Evolutionary conservation across 2,888 invertebrate genomes (phyloP), one percentile per base, ranked within the genome.

Genomic region (Brachycybe producta): DNA sequence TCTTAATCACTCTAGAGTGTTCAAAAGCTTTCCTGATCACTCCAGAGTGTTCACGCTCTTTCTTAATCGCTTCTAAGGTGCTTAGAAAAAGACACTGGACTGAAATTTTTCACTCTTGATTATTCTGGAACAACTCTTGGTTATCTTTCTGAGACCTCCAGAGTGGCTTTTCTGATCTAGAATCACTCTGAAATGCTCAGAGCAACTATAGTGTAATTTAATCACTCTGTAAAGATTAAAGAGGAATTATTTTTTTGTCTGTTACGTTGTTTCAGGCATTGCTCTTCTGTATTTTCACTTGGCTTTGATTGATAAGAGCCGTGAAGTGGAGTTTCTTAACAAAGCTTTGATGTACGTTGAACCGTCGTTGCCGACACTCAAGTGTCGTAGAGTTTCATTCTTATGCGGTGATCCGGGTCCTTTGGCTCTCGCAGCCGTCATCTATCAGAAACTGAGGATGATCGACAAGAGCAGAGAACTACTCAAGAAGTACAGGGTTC

Each of bases 361-460:
- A 43, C 57, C 50, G n/a, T 60, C 60, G 15, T 57, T 65, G n/a
- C 51, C 54, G 2, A 68, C 67, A 52, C 63, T 75, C 19, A 74
- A 70, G 46, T 64, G 65, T 5, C 60, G 59, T 23, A 63, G 75
- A 56, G 71, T 79, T 40, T 79, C 83, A 46, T 82, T 80, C 63
- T 64, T 82, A 27, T 77, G 76, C 65, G 82, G 82, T 8, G 77
- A 76, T 64, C 72, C 77, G 11, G 83, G 83, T 5, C 77, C 78
- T 4, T 61, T 81, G 42, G 75, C 80, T 1, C 61, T 81, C 7
- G 74, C 71, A 24, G 75, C 79, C 24, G 70, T 79, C 1, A 62
- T 79, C 19, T 70, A 73, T 59, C 69, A 78, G 58, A 73, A 71
- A 58, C 63, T 78, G 54, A 75, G 75, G 2, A 66, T 70, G 47